A percentile compares a stretch with the other conserved stretches of the same genome.
phyloP scores from a whole-genome alignment of 2,888 invertebrate species.

The Caenorhabditis imperialis region DNA sequence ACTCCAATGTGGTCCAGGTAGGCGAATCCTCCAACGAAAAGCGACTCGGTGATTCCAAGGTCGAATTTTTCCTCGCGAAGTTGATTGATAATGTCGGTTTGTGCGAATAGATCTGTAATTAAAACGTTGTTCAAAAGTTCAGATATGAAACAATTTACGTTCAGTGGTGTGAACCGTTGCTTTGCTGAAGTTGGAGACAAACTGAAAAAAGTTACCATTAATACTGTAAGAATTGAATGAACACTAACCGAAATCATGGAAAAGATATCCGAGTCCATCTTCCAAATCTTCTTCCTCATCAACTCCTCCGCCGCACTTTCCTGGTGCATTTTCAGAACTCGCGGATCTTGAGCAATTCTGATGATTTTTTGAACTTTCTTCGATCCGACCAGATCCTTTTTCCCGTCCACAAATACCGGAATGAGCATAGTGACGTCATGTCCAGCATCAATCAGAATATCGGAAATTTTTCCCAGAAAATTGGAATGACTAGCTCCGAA shows the following conservation, averaged over 20 bases:
- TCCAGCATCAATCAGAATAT: conserved; percentile 56
- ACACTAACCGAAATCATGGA: conserved; percentile 16
- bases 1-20: conserved; percentile 10
- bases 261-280: conserved; percentile 5
- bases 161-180: conserved; percentile 15
- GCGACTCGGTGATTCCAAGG: conserved; percentile 37
- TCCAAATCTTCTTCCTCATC: conserved; percentile 28
- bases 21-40: conserved; percentile 34
- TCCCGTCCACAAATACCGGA: conserved; percentile 28
- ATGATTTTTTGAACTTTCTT: conserved; percentile 40
- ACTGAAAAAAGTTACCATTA: conserved; percentile 2
- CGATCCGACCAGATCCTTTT: conserved; percentile 39
- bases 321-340: conserved; percentile 17
- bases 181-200: conserved; percentile 25
- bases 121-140: neutral
- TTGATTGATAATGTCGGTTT: conserved; percentile 21
- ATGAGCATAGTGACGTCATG: conserved; percentile 57
- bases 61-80: conserved; percentile 39
- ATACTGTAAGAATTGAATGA: neutral
- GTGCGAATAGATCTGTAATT: conserved; percentile 32
- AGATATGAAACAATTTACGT: neutral
- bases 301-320: conserved; percentile 24
- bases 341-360: conserved; percentile 28
- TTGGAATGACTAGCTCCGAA: conserved; percentile 55
- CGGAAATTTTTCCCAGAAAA: conserved; percentile 58